Base-by-base conservation (phyloP, 2,888 invertebrate species). In the Cerastis leucographa region DNA sequence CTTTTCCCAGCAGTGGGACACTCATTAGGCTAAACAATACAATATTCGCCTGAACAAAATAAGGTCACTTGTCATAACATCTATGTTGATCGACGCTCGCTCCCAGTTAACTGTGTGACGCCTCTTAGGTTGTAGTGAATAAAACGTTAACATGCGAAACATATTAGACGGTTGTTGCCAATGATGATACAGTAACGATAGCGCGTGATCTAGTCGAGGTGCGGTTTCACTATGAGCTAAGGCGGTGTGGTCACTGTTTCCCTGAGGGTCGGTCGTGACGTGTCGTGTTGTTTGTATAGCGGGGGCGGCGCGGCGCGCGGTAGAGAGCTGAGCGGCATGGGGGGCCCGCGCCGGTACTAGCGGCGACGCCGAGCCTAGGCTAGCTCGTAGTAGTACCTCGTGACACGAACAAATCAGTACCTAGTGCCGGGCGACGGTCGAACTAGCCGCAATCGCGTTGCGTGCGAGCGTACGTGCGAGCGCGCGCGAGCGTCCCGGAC, bases 341-440 rank as follows among this genome's bases (percentile, higher is more conserved):
- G 93, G 87, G 95, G 93, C 88, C 93, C 95, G 91, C 96, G 96
- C 88, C 95, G 95, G 91, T 96, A 95, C 95, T 97, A 95, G 93
- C 89, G 77, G 76, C 83, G 65, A 19, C 74, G 70, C 73, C 64
- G 40, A 80, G 67, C 51, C 85, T 89, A 90, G 86, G 80, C 78
- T 88, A 84, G 78, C 76, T 71, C 76, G 77, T 90, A 88, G 85
- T 72, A 81, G 70, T 75, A 71, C 73, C 74, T 54, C 85, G 85
- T 74, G 78, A 85, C 88, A 81, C 85, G 86, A 87, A 89, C 89
- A 84, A 86, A 86, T 83, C 83, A 71, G 74, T 86, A 80, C 79
- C 86, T 84, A 84, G 79, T 73, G 82, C 67, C 81, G 80, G 35
- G 84, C 80, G 74, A 72, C 84, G 87, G 74, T 76, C 74, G 76